These are phyloP conservation scores for Agrotis exclamationis DNA, from an alignment of 2,888 invertebrate genomes.

Conservation along the genomic window DNA sequence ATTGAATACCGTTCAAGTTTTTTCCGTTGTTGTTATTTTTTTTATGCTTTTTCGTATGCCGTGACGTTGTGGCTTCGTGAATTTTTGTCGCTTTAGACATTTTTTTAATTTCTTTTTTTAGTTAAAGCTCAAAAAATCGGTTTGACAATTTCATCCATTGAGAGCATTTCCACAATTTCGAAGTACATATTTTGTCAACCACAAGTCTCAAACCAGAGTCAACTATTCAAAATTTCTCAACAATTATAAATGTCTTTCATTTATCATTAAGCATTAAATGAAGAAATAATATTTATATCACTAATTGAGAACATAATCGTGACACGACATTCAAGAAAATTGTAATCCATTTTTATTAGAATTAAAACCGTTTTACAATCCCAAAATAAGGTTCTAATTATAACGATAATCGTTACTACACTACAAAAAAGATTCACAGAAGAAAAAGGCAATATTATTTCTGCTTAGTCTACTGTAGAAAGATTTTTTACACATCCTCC, in stretches of 20 bases:
- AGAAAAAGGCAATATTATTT: background rate
- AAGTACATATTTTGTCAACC: no score
- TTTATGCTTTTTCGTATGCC: constrained; percentile 16
- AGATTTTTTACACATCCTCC: background rate
- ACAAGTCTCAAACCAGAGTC: no score
- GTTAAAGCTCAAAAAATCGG: background rate
- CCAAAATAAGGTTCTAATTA: no score
- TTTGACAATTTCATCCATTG: background rate
- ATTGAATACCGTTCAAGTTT: constrained; percentile 61
- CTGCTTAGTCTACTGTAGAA: background rate
- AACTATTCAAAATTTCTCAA: no score
- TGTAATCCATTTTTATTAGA: background rate
- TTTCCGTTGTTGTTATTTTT: constrained; percentile 32
- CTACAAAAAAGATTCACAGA: background rate
- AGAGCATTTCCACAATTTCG: background rate
- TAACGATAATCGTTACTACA: no score
- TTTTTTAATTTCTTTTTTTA: background rate
- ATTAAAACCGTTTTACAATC: background rate
- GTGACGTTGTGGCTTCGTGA: background rate
- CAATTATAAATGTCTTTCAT: no score
- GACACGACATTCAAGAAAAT: background rate
- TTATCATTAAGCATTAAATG: no score
- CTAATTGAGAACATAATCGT: background rate
- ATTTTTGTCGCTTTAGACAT: background rate
- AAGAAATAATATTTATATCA: background rate